Base-by-base conservation (phyloP, 2,797 vertebrate species). In the Ptychadena robeensis region DNA sequence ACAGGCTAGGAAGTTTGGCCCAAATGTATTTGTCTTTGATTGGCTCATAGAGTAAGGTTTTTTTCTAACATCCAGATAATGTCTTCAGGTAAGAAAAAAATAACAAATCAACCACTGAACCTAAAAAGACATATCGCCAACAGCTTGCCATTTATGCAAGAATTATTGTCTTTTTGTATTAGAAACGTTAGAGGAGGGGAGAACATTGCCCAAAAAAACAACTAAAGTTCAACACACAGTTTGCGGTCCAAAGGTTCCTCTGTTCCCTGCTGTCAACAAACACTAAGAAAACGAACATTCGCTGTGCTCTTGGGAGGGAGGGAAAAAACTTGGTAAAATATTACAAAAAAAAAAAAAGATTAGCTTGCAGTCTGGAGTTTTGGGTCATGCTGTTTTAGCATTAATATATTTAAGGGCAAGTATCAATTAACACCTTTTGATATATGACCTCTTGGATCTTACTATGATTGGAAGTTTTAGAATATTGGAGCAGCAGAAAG, bases 401-500 rank as follows among this genome's bases (percentile, higher is more conserved):
- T 85, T 85, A 85, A 81, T 25, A 12, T 72, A 85, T 80, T 53
- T 76, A 85, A 76, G 83, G 53, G 32, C n/a, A 85, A 64, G 83
- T 85, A 80, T 85, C 83, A 85, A 76, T 81, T 85, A 85, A 76
- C 78, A 81, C 78, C 72, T 71, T 80, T 85, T 85, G 83, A 70
- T 80, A 70, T 85, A 80, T 76, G 71, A 85, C 72, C 66, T 57
- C 53, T 70, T 37, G 59, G 9, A 35, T 77, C 69, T 69, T 74
- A 27, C 64, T 79, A 76, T 38, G 66, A 64, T 79, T 69, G 32
- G 34, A 25, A 64, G 68, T 73, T 77, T 76, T 64, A 31, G 78
- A 74, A 80, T 64, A 61, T 71, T 66, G 57, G 67, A 76, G 14
- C 28, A 37, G 27, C 57, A 15, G 25, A 85, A 85, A 85, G 78